Percentiles rank a stretch among this genome's conserved stretches.
phyloP scores from a whole-genome alignment of 2,797 vertebrate genomes.

The Ictinia mississippiensis region DNA sequence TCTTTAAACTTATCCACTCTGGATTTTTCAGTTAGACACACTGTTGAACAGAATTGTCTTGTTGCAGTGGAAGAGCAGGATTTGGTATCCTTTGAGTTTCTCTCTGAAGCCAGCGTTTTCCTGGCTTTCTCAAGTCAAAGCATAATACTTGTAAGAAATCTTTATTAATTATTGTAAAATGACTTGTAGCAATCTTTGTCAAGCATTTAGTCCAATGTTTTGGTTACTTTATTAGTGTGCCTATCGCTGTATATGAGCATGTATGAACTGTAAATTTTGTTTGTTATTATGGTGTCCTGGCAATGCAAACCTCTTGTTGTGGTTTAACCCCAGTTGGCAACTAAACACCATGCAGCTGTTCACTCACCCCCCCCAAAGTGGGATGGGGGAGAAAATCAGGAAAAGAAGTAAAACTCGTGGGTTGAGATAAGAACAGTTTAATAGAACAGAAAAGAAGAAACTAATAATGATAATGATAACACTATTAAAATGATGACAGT shows the following conservation, averaged over 20 bases:
- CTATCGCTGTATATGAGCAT: background rate
- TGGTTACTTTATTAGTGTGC: background rate
- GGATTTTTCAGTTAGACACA: background rate
- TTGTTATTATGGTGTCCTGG: background rate
- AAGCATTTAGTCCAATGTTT: background rate
- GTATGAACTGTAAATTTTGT: background rate
- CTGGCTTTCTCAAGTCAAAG: background rate
- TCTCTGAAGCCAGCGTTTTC: background rate
- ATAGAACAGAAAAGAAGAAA: too few species aligned
- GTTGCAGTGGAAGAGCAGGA: background rate
- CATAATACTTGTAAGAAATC: background rate
- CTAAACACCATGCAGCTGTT: too few species aligned
- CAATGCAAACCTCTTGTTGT: background rate
- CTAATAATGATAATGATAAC: too few species aligned
- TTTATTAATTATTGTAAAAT: background rate
- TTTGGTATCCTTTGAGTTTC: background rate
- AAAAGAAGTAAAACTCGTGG: too few species aligned
- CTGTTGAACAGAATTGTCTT: background rate
- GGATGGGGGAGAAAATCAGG: too few species aligned
- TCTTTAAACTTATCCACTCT: background rate
- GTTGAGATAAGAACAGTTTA: too few species aligned
- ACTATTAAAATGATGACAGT: too few species aligned
- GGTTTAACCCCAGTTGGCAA: too few species aligned
- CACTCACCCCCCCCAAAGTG: too few species aligned
- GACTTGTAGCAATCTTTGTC: background rate